These are phyloP conservation scores for Gobionotothen gibberifrons DNA, from an alignment of 2,797 vertebrate species.

Conservation along the genomic window DNA sequence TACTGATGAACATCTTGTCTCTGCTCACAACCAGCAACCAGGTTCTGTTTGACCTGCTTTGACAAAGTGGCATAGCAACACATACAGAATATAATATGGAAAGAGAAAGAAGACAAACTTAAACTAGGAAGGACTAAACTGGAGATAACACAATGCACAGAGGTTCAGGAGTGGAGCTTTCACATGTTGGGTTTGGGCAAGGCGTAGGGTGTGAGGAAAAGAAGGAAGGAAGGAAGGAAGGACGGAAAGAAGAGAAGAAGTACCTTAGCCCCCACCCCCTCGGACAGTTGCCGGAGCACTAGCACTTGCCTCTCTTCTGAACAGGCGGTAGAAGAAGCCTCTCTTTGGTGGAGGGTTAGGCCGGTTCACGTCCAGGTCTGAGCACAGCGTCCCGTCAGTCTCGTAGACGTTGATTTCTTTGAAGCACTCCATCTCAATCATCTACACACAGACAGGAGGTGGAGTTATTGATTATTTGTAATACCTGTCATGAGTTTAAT, in stretches of 20 bases:
- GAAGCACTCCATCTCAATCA: constrained; percentile 96
- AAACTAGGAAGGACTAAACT: constrained; percentile 6
- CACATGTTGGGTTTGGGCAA: constrained; percentile 48
- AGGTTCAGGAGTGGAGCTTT: constrained; percentile 6
- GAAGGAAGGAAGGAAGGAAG: constrained; percentile 62
- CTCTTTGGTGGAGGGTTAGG: constrained; percentile 86
- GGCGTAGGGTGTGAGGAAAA: constrained; percentile 29
- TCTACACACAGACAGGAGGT: constrained; percentile 72
- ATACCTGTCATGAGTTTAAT: no score
- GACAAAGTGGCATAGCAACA: constrained; percentile 14
- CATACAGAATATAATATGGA: constrained; percentile 1
- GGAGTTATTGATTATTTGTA: background rate
- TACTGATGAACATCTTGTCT: background rate
- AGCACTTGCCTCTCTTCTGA: constrained; percentile 91
- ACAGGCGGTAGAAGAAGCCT: constrained; percentile 91
- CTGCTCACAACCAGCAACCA: constrained; percentile 12
- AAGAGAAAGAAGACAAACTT: constrained; percentile 4
- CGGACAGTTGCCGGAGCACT: constrained; percentile 78
- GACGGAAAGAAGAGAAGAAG: constrained; percentile 72
- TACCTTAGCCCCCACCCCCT: constrained; percentile 86
- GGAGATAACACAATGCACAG: background rate
- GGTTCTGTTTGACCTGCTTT: background rate
- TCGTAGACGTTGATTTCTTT: constrained; percentile 90
- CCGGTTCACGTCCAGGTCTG: constrained; percentile 81
- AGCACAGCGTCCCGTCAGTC: constrained; percentile 81